A percentile compares a stretch with the other conserved stretches of the same genome.
These are phyloP conservation scores for Luffia ferchaultella DNA, from an alignment of 2,888 invertebrate species.

Conservation along the genomic window DNA sequence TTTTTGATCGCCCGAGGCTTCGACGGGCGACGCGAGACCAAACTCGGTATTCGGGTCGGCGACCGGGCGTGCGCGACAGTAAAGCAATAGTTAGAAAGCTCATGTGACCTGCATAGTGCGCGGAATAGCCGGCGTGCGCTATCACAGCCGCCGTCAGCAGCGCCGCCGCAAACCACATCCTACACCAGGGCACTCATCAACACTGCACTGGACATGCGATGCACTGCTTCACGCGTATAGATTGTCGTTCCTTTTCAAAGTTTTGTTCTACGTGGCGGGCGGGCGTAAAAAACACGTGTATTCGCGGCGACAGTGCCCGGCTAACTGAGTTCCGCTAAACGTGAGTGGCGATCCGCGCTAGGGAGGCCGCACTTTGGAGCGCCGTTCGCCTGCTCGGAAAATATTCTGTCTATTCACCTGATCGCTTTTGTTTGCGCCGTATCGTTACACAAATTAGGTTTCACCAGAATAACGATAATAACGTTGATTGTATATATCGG, in stretches of 20 bases:
- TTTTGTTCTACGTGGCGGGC: not conserved
- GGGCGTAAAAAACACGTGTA: not conserved
- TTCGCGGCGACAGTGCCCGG: not conserved
- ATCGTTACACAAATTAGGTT: too few relatives aligned
- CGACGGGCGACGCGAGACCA: not conserved
- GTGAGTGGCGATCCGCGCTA: not conserved
- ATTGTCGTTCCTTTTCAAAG: too few relatives aligned
- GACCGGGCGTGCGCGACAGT: not conserved
- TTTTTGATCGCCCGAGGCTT: too few relatives aligned
- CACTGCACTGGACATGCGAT: not conserved
- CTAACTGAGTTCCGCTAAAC: not conserved
- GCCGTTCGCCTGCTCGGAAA: too few relatives aligned
- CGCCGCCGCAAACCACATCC: constrained; percentile 22
- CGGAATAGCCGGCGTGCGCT: not conserved
- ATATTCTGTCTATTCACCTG: too few relatives aligned
- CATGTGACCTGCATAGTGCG: not conserved
- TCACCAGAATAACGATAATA: too few relatives aligned
- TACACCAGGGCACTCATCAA: not conserved
- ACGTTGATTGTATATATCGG: too few relatives aligned
- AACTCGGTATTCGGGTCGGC: not conserved
- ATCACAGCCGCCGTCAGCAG: constrained; percentile 35
- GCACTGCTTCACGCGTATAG: not conserved
- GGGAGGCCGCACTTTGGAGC: too few relatives aligned
- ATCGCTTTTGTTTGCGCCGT: too few relatives aligned
- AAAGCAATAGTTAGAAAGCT: not conserved